Conservation (phyloP, 2,113 vertebrate species). For the Perca schrenkii region DNA sequence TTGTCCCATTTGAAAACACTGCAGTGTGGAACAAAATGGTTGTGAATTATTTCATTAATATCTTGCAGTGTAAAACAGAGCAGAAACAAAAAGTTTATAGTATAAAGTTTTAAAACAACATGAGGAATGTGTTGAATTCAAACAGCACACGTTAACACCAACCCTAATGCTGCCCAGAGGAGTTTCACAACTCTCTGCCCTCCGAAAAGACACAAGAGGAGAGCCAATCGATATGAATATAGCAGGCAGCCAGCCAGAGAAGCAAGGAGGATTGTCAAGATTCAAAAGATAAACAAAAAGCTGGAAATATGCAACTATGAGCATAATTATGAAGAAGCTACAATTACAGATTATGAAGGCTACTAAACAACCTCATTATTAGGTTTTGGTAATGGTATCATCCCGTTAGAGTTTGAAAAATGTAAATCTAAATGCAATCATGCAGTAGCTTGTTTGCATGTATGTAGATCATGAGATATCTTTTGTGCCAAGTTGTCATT, state of each 20-base stretch:
- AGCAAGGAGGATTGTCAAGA: conserved; percentile 17
- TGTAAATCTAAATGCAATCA: not conserved
- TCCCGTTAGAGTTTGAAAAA: not conserved
- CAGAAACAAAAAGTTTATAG: conserved; percentile 19
- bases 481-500: conserved; percentile 5
- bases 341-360: conserved; percentile 13
- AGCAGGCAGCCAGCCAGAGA: conserved; percentile 36
- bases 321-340: conserved; percentile 25
- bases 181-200: conserved; percentile 28
- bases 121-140: not conserved
- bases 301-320: conserved; percentile 13
- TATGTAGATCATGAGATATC: not conserved
- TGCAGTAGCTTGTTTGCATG: not conserved
- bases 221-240: conserved; percentile 55
- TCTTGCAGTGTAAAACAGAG: not conserved
- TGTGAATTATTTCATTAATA: not conserved
- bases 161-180: conserved; percentile 42
- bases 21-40: not conserved
- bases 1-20: conserved; percentile 8
- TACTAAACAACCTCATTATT: not conserved
- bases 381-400: not conserved
- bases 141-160: conserved; percentile 39
- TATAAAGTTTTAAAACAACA: conserved; percentile 11
- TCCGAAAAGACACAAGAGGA: conserved; percentile 50
- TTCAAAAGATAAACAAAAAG: conserved; percentile 44